phyloP scores from a whole-genome alignment of 1,140 invertebrate species.

The Amphibalanus amphitrite region DNA sequence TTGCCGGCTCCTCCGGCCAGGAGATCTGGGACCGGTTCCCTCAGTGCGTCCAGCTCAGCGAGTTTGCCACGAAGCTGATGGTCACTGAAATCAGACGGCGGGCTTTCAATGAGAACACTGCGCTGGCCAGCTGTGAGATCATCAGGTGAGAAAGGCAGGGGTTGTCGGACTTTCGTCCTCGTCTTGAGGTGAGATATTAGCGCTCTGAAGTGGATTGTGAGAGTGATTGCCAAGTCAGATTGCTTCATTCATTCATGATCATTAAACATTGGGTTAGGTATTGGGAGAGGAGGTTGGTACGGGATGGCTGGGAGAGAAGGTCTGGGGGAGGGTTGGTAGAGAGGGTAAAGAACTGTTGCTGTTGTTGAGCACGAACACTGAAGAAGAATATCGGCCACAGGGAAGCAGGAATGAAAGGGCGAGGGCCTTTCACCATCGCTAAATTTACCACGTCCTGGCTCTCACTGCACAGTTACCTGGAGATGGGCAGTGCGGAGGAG shows the following conservation, averaged over 20 bases:
- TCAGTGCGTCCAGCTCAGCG: slow-evolving; percentile 79
- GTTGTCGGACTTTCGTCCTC: too few relatives aligned
- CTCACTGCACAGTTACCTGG: slow-evolving; percentile 6
- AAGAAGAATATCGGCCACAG: background rate
- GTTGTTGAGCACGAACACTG: background rate
- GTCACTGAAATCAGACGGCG: slow-evolving; percentile 81
- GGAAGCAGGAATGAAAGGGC: background rate
- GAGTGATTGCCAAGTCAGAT: slow-evolving; percentile 73
- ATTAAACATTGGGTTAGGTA: background rate
- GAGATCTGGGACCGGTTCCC: slow-evolving; percentile 93
- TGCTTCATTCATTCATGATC: background rate
- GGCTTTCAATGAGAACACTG: slow-evolving; percentile 88
- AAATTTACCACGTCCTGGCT: background rate
- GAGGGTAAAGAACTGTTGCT: background rate
- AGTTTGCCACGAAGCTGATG: slow-evolving; percentile 86
- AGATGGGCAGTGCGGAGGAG: slow-evolving; percentile 36
- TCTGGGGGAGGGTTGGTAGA: background rate
- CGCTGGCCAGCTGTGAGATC: slow-evolving; percentile 86
- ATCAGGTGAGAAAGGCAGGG: too few relatives aligned
- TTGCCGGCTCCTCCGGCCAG: slow-evolving; percentile 66
- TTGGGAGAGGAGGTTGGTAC: background rate
- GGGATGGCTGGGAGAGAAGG: background rate
- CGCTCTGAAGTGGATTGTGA: slow-evolving; percentile 26
- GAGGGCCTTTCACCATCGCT: background rate
- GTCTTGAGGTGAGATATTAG: too few relatives aligned